Conservation (phyloP, 1,140 invertebrate species). For the Drosophila tropicalis region DNA sequence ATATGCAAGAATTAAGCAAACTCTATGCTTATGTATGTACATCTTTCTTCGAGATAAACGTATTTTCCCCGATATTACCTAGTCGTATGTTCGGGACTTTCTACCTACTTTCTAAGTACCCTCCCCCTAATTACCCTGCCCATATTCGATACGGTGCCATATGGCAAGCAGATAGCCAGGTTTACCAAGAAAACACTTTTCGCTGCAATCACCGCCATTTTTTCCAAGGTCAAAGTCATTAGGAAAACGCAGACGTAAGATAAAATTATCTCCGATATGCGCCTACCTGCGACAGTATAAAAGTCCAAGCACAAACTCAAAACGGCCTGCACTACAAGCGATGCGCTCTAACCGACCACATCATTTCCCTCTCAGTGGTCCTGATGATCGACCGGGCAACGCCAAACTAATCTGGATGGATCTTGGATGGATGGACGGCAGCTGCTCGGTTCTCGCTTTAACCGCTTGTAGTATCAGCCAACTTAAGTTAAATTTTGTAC, state of each 20-base stretch:
- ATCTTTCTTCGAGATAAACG: not conserved
- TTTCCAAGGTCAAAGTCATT: constrained; percentile 72
- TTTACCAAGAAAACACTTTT: constrained; percentile 33
- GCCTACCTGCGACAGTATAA: constrained; percentile 61
- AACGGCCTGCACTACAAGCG: constrained; percentile 65
- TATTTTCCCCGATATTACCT: constrained; percentile 6
- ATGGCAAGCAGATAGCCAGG: not conserved
- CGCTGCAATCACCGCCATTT: constrained; percentile 36
- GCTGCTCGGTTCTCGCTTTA: not conserved
- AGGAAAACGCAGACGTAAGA: constrained; percentile 21
- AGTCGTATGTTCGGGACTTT: not conserved
- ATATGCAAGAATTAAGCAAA: too few species aligned
- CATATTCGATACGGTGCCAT: not conserved
- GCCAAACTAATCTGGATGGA: constrained; percentile 4
- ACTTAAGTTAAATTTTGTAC: constrained; percentile 37
- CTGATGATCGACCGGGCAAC: constrained; percentile 10
- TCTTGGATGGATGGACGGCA: not conserved
- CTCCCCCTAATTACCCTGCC: constrained; percentile 1
- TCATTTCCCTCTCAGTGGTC: constrained; percentile 16
- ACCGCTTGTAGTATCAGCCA: constrained; percentile 47
- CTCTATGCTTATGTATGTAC: not conserved
- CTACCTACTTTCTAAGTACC: constrained; percentile 7
- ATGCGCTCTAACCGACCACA: constrained; percentile 50
- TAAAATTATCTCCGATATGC: not conserved
- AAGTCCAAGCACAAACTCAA: constrained; percentile 23